Conservation (phyloP, 2,113 vertebrate species). For the Tupaia tana region DNA sequence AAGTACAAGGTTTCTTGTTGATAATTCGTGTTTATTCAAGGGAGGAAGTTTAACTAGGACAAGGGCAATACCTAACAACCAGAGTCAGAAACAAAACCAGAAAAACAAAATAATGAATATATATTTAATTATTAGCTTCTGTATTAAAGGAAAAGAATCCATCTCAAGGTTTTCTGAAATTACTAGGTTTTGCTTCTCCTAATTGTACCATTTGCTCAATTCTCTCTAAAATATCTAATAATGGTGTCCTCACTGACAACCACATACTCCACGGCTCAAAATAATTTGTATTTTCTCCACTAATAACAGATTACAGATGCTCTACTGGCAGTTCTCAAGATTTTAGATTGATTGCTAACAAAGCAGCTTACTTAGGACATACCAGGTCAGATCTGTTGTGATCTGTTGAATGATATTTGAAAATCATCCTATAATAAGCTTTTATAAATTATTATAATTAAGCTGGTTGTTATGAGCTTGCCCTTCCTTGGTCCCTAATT, state of each 20-base stretch:
- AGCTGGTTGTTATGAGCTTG: conserved; percentile 79
- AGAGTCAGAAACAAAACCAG: conserved; percentile 49
- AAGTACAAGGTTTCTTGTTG: conserved; percentile 1
- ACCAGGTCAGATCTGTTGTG: conserved; percentile 81
- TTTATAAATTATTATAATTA: conserved; percentile 83
- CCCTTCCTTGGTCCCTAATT: conserved; percentile 77
- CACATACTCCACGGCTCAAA: conserved; percentile 76
- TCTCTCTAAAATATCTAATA: conserved; percentile 77
- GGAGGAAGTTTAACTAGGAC: background rate
- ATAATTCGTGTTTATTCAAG: conserved; percentile 56
- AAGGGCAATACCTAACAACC: conserved; percentile 38
- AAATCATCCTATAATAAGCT: conserved; percentile 73
- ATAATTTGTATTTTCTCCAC: conserved; percentile 75
- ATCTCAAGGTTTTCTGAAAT: conserved; percentile 71
- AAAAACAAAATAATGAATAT: conserved; percentile 62
- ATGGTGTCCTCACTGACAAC: conserved; percentile 70
- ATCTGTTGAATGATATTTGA: conserved; percentile 78
- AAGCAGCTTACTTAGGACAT: conserved; percentile 70
- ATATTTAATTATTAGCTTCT: conserved; percentile 76
- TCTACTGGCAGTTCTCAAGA: conserved; percentile 66
- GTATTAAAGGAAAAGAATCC: conserved; percentile 74
- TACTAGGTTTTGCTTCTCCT: conserved; percentile 76
- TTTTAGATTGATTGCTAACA: conserved; percentile 63
- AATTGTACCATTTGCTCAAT: conserved; percentile 82
- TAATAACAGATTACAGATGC: conserved; percentile 55